Evolutionary conservation across 2,888 invertebrate genomes (phyloP).

Genomic region (Antheraea yamamai): DNA sequence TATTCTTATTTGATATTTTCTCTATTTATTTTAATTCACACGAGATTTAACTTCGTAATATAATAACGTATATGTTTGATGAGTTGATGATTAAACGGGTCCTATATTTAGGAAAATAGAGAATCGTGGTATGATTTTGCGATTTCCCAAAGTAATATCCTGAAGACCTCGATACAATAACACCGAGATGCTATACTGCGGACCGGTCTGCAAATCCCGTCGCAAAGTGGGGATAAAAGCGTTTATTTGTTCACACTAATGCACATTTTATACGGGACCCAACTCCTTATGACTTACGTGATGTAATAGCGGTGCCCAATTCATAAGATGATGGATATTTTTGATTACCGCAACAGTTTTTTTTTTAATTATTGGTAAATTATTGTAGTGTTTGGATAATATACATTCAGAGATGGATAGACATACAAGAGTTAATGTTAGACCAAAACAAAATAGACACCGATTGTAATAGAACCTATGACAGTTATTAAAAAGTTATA

Average conservation of each 20-base stretch:
- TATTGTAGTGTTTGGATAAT: not conserved
- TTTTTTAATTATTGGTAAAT: not conserved
- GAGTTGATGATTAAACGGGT: not conserved
- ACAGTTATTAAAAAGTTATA: too few species aligned
- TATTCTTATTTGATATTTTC: too few species aligned
- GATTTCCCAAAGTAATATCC: conserved; percentile 1
- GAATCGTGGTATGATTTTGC: not conserved
- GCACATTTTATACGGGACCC: conserved; percentile 76
- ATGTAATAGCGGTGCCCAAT: conserved; percentile 51
- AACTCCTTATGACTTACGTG: conserved; percentile 75
- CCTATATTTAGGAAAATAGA: not conserved
- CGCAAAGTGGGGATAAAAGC: conserved; percentile 68
- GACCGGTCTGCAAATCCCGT: conserved; percentile 61
- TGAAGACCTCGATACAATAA: conserved; percentile 2
- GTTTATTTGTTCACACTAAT: conserved; percentile 79
- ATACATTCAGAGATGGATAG: too few species aligned
- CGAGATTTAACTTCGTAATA: not conserved
- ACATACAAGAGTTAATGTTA: too few species aligned
- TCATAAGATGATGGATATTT: conserved; percentile 24
- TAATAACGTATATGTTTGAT: not conserved
- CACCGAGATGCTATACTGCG: not conserved
- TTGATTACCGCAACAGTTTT: not conserved
- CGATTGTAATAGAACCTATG: too few species aligned
- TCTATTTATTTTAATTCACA: too few species aligned
- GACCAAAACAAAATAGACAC: too few species aligned